These are phyloP conservation scores for Nycticebus coucang DNA, from an alignment of 2,113 vertebrate genomes.

Conservation along the genomic window DNA sequence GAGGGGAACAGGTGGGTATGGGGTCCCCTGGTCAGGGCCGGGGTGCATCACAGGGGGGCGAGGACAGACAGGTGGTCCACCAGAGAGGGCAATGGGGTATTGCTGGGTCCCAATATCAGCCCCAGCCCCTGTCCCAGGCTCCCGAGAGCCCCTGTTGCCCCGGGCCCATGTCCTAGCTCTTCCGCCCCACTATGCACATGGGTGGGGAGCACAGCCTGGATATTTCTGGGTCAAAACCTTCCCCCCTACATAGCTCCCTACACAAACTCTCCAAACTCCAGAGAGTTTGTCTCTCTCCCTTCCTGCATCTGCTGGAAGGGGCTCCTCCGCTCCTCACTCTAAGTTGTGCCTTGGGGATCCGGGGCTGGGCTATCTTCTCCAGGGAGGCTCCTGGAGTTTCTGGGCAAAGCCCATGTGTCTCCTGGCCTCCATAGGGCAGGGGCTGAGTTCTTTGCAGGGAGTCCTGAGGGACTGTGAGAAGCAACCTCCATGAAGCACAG, in stretches of 20 bases:
- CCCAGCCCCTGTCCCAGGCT: not conserved
- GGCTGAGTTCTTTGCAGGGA: not conserved
- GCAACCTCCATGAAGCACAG: not conserved
- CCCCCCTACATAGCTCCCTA: no score
- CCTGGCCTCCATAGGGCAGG: not conserved
- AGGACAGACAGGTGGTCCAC: no score
- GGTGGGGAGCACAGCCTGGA: not conserved
- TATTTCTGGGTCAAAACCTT: not conserved
- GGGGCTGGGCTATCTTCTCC: not conserved
- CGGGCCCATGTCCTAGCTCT: not conserved
- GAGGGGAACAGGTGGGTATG: not conserved
- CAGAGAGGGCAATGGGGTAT: not conserved
- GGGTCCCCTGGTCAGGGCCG: not conserved
- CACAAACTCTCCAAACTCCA: no score
- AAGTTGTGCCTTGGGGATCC: not conserved
- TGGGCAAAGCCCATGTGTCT: not conserved
- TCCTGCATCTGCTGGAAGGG: not conserved
- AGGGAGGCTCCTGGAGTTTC: not conserved
- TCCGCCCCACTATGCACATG: not conserved
- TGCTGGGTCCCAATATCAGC: no score
- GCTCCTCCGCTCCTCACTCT: not conserved
- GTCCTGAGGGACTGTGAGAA: not conserved
- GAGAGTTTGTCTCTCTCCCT: rapidly evolving
- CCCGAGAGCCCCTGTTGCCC: no score
- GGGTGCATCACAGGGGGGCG: not conserved